phyloP scores from a whole-genome alignment of 2,113 vertebrate species.

The Thamnophis sirtalis region DNA sequence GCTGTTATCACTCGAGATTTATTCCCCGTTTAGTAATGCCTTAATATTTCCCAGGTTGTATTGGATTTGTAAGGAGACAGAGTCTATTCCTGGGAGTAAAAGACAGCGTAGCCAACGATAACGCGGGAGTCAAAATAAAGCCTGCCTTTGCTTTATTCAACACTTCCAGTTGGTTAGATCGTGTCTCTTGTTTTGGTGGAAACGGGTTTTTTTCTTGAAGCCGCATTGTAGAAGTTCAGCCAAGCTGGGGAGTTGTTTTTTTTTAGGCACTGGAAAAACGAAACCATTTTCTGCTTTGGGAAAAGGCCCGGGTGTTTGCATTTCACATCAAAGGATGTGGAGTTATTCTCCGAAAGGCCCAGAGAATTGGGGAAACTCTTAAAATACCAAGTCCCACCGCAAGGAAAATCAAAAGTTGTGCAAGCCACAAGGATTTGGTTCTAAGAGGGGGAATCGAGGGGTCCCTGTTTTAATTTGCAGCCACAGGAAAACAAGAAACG shows the following conservation, averaged over 20 bases:
- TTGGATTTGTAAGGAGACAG: slow-evolving; percentile 59
- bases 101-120: slow-evolving; percentile 49
- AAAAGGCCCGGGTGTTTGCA: slow-evolving; percentile 21
- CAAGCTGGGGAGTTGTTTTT: background rate
- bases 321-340: slow-evolving; percentile 5
- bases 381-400: background rate
- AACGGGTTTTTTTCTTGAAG: slow-evolving; percentile 40
- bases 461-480: background rate
- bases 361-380: background rate
- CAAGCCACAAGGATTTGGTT: background rate
- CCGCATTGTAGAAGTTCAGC: slow-evolving; percentile 15
- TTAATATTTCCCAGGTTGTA: slow-evolving; percentile 57
- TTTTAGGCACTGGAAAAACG: background rate
- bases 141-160: slow-evolving; percentile 59
- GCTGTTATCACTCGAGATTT: slow-evolving; percentile 67
- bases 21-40: slow-evolving; percentile 65
- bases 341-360: background rate
- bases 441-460: background rate
- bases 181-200: slow-evolving; percentile 52
- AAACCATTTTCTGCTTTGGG: slow-evolving; percentile 24
- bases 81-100: slow-evolving; percentile 60
- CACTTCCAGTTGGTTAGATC: slow-evolving; percentile 43
- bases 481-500: background rate
- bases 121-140: slow-evolving; percentile 56
- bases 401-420: background rate